A percentile compares a stretch with the other conserved stretches of the same genome.
phyloP scores from a whole-genome alignment of 2,888 invertebrate genomes.

The Xanthorhoe spadicearia region DNA sequence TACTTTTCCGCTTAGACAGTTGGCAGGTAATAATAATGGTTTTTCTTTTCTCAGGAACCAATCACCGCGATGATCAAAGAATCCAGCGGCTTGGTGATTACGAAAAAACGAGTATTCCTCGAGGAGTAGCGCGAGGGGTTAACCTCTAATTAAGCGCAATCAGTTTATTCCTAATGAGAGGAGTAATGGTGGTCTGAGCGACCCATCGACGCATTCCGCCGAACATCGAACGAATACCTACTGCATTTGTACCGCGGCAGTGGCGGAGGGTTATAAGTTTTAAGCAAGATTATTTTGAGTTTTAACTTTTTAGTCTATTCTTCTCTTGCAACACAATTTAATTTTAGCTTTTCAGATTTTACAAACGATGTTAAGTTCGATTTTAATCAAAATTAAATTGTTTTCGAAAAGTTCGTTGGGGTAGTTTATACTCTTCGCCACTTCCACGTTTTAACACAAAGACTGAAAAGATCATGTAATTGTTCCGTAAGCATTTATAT shows the following conservation, averaged over 20 bases:
- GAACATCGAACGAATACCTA: slow-evolving; percentile 71
- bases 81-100: slow-evolving; percentile 79
- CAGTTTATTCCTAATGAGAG: slow-evolving; percentile 85
- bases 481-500: slow-evolving; percentile 79
- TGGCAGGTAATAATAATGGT: slow-evolving; percentile 49
- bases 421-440: slow-evolving; percentile 10
- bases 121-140: slow-evolving; percentile 75
- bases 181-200: slow-evolving; percentile 82
- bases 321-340: too few species aligned
- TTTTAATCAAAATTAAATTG: too few species aligned
- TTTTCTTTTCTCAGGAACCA: slow-evolving; percentile 75
- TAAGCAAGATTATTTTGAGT: neutral
- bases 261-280: slow-evolving; percentile 15
- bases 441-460: slow-evolving; percentile 75
- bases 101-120: slow-evolving; percentile 81
- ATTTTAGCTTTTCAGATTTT: neutral
- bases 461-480: slow-evolving; percentile 76
- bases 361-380: neutral
- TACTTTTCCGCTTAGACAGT: slow-evolving; percentile 39
- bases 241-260: slow-evolving; percentile 61
- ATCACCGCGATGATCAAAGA: slow-evolving; percentile 80
- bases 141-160: slow-evolving; percentile 84
- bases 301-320: neutral
- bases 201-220: slow-evolving; percentile 81
- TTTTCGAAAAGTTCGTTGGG: neutral